Base-by-base conservation (phyloP, 2,797 vertebrate species). In the Brotula barbata region DNA sequence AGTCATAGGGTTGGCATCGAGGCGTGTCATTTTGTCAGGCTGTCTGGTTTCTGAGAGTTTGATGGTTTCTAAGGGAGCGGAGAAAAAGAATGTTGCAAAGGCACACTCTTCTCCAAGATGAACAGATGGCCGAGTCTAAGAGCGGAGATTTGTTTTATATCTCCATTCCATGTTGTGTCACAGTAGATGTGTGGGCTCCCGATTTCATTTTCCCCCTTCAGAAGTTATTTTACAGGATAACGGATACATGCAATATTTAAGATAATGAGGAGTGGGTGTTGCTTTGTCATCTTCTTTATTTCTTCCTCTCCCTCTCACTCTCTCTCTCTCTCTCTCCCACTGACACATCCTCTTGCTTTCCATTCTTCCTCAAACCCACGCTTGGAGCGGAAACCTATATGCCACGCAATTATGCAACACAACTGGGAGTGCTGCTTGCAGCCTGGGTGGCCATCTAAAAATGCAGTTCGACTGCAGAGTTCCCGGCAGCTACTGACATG, bases 201-300 rank as follows among this genome's bases (percentile, higher is more conserved):
- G 19, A 47, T 82, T 70, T 55, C 13, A 49, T 64, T 49, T 34
- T 22, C 52, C 36, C 6, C 34, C 23, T 3, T 77, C 68, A 65
- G 78, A 82, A 53, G 75, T 81, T 78, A 82, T 82, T 77, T 71
- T 59, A 77, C 75, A 76, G 77, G 76, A 83, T 81, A 82, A 82
- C 73, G 73, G 85, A 89, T 83, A 67, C 78, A 78, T 21, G 57
- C 84, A 44, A 71, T 71, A 75, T 78, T 83, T 84, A 78, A 81
- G 80, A 82, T 90, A 89, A 89, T 85, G 87, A 87, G 82, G 61
- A 85, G 86, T 85, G 87, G 88, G 87, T 31, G 87, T 73, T 40
- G 68, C 75, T 87, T 80, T 86, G 81, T 86, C 81, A 77, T 61
- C 53, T 28, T 70, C 80, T 81, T 72, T 73, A 69, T 73, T 57